Evolutionary conservation across 2,888 invertebrate genomes (phyloP), one percentile per base, ranked within the genome.

Genomic region (Drosophila quinaria): DNA sequence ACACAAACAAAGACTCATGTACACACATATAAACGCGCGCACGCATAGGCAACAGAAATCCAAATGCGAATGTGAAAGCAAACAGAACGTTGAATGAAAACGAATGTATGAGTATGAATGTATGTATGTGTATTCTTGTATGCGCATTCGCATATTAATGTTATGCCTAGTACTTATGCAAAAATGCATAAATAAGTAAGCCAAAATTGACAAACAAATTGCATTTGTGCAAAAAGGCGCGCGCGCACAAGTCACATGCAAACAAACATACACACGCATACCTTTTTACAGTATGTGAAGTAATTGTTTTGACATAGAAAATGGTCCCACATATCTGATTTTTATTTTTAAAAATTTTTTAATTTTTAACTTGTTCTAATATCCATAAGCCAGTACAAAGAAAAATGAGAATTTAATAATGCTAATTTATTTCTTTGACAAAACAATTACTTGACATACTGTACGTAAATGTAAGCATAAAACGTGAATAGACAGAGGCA

Each of bases 221-320:
- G 88, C 88, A 86, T 69, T 72, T 65, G 71, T 63, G 54, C 55
- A 74, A 84, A 85, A 84, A 70, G 74, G 86, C 82, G 80, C 77
- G 71, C 76, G 80, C 76, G 70, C 76, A 76, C 51, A 63, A 70
- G 22, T 35, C 47, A 44, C 47, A 60, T 61, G 65, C 66, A 75
- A 58, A 73, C 49, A 67, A 54, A 61, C 49, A 67, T 11, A 65
- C 11, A 58, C 56, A 54, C 25, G 47, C 33, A 47, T 29, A n/a
- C 1, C 0, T 15, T 2, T 31, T 9, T 31, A 35, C 35, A 35
- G 35, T 35, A 5, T 1, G 35, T 35, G 13, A 35, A 13, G 13
- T 13, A 35, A 35, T 13, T 35, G 13, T 13, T 35, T 35, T 35
- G 35, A 35, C 35, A n/a, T 10, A 31, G 31, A 31, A 31, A 10